Evolutionary conservation across 30 jellyfish, hydroid and myxozoan species (phyloP), one percentile per base, ranked within the genome.

Genomic region (Aurelia sp.): DNA sequence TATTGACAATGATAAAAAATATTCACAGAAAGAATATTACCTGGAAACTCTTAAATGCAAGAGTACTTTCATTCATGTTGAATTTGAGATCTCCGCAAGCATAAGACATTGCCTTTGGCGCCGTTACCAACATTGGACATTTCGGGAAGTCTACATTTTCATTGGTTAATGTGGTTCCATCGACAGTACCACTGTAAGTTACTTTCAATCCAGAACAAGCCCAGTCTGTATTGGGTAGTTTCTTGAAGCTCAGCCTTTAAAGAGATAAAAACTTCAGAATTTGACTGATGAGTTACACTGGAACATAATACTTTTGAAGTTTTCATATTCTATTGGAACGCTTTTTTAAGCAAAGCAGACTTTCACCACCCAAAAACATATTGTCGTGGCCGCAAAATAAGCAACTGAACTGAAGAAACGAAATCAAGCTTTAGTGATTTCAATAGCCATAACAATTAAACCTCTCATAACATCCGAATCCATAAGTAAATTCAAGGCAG

Each of bases 21-120:
- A 44, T 44, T 10, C 15, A 44, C 15, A 44, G 55, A 37, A 37
- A 37, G 55, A 44, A 10, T 44, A 16, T 44, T 44, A 44, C 55
- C 79, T 82, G 92, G 62, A 82, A 71, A 37, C 31, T 73, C 11
- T 73, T 71, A 48, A 82, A 82, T 6, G 86, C 44, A 17, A 82
- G 70, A 11, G 84, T 16, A 13, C 62, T 60, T 4, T 3, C 41
- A 57, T 62, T 62, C 74, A 12, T 22, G 16, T 52, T 66, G 76
- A 82, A 58, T 3, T 17, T 19, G 18, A 71, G 60, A 22, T 31
- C 61, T 22, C 86, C 81, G 48, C 92, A 82, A 3, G 92, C 55
- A 78, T 82, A 82, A 27, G 92, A 60, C 86, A 73, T 73, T 57
- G 82, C 47, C 21, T 21, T 47, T n/a, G 92, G 92, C 5, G 92